phyloP scores from a whole-genome alignment of 2,797 vertebrate genomes.

The Cephalopachus bancanus region DNA sequence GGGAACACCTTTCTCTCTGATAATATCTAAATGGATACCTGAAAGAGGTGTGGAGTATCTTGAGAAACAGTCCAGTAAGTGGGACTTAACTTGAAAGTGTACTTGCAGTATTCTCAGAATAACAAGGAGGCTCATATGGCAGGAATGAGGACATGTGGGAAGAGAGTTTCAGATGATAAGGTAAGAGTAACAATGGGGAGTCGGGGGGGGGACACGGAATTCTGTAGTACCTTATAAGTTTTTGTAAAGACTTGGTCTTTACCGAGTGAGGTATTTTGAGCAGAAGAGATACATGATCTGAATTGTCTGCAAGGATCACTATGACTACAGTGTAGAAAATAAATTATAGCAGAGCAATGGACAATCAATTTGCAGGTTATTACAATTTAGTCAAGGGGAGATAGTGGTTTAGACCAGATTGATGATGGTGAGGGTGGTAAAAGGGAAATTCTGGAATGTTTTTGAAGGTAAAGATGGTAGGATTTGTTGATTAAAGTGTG shows the following conservation, averaged over 20 bases:
- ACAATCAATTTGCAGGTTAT: background rate
- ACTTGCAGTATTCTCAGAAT: background rate
- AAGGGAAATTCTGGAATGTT: background rate
- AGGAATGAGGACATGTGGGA: background rate
- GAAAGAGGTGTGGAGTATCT: background rate
- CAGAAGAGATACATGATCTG: background rate
- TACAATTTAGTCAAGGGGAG: background rate
- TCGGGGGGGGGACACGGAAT: background rate
- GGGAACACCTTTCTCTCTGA: background rate
- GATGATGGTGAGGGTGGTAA: background rate
- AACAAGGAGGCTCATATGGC: background rate
- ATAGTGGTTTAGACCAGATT: background rate
- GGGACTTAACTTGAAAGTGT: background rate
- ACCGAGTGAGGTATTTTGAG: background rate
- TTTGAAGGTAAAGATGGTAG: background rate
- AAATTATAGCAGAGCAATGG: background rate
- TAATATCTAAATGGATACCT: slow-evolving; percentile 1
- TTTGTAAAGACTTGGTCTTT: background rate
- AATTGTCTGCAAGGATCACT: background rate
- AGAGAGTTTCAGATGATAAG: background rate
- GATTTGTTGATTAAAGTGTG: background rate
- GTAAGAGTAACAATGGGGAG: background rate
- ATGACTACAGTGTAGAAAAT: background rate
- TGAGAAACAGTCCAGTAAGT: background rate
- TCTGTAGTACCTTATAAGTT: background rate